phyloP scores from a whole-genome alignment of 2,797 vertebrate genomes.

The Lithobates pipiens region DNA sequence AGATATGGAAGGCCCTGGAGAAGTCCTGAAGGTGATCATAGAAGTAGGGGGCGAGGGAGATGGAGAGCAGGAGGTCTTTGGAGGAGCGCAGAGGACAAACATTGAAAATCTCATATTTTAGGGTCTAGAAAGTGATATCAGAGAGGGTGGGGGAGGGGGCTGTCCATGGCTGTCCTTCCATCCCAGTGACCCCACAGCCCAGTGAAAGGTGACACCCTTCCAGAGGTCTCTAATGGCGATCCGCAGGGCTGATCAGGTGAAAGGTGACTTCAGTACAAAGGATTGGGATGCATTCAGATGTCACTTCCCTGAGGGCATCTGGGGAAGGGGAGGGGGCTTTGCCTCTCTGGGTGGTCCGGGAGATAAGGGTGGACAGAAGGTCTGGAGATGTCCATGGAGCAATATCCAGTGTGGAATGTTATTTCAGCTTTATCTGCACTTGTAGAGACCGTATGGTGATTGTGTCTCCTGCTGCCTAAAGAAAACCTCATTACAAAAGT shows the following conservation, averaged over 20 bases:
- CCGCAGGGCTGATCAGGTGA: slow-evolving; percentile 37
- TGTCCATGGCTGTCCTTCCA: not conserved
- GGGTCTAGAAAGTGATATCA: not conserved
- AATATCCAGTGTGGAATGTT: slow-evolving; percentile 26
- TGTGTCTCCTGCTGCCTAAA: not conserved
- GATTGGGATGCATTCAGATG: slow-evolving; percentile 44
- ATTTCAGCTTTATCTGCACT: not conserved
- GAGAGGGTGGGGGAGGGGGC: not conserved
- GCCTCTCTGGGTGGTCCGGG: slow-evolving; percentile 37
- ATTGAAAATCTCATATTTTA: not conserved
- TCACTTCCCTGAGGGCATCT: slow-evolving; percentile 33
- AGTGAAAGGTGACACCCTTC: slow-evolving; percentile 46
- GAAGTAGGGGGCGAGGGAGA: too few species aligned
- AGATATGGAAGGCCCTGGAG: too few species aligned
- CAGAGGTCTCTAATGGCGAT: slow-evolving; percentile 26
- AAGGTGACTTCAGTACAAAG: slow-evolving; percentile 54
- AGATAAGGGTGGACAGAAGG: slow-evolving; percentile 34
- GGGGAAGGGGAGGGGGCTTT: slow-evolving; percentile 6
- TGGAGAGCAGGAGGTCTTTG: too few species aligned
- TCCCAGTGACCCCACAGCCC: slow-evolving; percentile 45
- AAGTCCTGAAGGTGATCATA: too few species aligned
- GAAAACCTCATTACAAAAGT: not conserved
- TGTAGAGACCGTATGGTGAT: too few species aligned
- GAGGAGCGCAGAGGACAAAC: too few species aligned
- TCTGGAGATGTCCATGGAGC: not conserved